Evolutionary conservation across 2,888 invertebrate species (phyloP).

Genomic region (Serrognathus titanus): DNA sequence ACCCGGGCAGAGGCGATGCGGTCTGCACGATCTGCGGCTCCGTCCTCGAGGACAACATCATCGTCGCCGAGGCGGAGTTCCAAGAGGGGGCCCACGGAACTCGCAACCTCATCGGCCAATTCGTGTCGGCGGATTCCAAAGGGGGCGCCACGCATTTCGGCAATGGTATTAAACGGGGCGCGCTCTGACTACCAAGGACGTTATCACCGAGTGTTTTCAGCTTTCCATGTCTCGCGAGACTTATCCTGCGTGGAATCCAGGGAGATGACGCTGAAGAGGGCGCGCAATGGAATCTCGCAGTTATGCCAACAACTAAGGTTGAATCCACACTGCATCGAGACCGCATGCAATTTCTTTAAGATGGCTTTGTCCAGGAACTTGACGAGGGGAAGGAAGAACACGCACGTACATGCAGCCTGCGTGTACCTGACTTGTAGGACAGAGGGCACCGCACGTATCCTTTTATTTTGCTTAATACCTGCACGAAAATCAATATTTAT

Average conservation of each 20-base stretch:
- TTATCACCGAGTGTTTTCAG: conserved; percentile 43
- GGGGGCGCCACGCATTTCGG: conserved; percentile 81
- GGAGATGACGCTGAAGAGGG: conserved; percentile 87
- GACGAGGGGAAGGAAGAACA: conserved; percentile 86
- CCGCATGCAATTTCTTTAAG: conserved; percentile 91
- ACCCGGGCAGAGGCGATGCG: conserved; percentile 90
- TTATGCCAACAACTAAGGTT: conserved; percentile 84
- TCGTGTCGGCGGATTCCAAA: conserved; percentile 85
- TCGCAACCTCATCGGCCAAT: conserved; percentile 86
- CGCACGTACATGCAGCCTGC: conserved; percentile 93
- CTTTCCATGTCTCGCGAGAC: conserved; percentile 75
- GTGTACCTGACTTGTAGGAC: conserved; percentile 95
- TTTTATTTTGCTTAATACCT: conserved; percentile 41
- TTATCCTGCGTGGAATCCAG: conserved; percentile 72
- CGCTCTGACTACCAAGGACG: not conserved
- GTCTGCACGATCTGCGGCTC: conserved; percentile 96
- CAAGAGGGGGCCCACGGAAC: conserved; percentile 90
- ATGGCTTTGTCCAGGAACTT: conserved; percentile 80
- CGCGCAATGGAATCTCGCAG: conserved; percentile 77
- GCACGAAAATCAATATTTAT: too few species aligned
- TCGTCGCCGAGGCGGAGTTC: conserved; percentile 95
- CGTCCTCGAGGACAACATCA: conserved; percentile 93
- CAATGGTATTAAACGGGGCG: conserved; percentile 2
- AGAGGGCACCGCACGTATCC: conserved; percentile 91
- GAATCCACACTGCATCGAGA: conserved; percentile 89